Conservation (phyloP, 2,797 vertebrate species). For the Glossophaga mutica region DNA sequence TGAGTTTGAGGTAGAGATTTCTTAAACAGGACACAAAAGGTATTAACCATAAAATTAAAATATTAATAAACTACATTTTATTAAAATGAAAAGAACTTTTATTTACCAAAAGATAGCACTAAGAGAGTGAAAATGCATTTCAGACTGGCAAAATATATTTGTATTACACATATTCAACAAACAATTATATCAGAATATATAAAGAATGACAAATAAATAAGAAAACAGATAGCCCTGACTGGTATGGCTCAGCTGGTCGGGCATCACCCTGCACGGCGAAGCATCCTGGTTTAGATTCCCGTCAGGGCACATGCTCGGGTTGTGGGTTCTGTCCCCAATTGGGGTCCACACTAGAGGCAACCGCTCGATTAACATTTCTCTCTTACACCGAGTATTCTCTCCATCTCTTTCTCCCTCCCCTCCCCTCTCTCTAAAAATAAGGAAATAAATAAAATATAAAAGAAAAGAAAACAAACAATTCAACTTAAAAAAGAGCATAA, state of each 20-base stretch:
- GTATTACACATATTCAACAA: neutral
- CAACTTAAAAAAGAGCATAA: neutral
- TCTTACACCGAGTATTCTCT: too few species aligned
- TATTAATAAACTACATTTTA: neutral
- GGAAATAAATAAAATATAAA: too few species aligned
- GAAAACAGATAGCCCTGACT: neutral
- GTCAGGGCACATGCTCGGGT: too few species aligned
- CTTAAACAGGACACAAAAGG: neutral
- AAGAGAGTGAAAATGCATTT: neutral
- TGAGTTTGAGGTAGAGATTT: neutral
- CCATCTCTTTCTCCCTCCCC: too few species aligned
- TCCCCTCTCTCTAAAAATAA: too few species aligned
- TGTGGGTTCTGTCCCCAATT: too few species aligned
- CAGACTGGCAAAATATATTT: neutral
- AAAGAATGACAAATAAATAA: neutral
- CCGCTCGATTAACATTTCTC: too few species aligned
- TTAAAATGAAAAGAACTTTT: neutral
- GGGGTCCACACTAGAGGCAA: too few species aligned
- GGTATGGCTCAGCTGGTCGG: too few species aligned
- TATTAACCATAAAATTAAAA: neutral
- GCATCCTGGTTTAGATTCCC: too few species aligned
- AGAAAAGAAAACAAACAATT: neutral
- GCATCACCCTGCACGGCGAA: too few species aligned
- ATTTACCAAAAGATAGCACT: neutral
- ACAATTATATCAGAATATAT: neutral